Evolutionary conservation across 2,797 vertebrate species (phyloP).

Genomic region (Aeoliscus strigatus): DNA sequence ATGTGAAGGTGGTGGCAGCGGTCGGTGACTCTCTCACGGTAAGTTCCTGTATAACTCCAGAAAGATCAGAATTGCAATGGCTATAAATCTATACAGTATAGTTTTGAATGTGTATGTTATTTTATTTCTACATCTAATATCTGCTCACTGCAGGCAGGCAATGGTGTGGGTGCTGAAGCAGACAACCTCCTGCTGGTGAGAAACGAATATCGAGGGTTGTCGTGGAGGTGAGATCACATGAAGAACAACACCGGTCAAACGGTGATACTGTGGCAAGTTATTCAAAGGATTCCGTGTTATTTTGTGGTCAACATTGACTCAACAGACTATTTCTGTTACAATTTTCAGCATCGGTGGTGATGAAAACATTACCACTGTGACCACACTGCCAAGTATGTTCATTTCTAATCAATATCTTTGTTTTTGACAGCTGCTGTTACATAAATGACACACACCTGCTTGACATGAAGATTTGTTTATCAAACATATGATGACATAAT

Average conservation of each 20-base stretch:
- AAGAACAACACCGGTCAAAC: neutral
- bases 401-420: neutral
- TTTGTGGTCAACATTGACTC: neutral
- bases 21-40: slow-evolving; percentile 94
- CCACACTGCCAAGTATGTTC: slow-evolving; percentile 90
- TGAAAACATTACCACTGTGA: slow-evolving; percentile 73
- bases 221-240: slow-evolving; percentile 80
- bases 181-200: slow-evolving; percentile 70
- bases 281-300: neutral
- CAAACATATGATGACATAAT: too few species aligned
- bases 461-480: too few species aligned
- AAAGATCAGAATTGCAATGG: neutral
- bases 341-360: slow-evolving; percentile 87
- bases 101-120: too few species aligned
- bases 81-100: too few species aligned
- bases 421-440: too few species aligned
- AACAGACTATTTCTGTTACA: slow-evolving; percentile 13
- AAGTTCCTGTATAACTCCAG: too few species aligned
- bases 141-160: slow-evolving; percentile 79
- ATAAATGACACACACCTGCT: too few species aligned
- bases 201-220: slow-evolving; percentile 85
- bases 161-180: slow-evolving; percentile 77
- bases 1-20: slow-evolving; percentile 86
- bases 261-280: neutral
- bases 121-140: slow-evolving; percentile 17